Percentiles rank a stretch among this genome's conserved stretches.
Evolutionary conservation across 2,797 vertebrate genomes (phyloP).

Genomic region (Loriculus beryllinus): DNA sequence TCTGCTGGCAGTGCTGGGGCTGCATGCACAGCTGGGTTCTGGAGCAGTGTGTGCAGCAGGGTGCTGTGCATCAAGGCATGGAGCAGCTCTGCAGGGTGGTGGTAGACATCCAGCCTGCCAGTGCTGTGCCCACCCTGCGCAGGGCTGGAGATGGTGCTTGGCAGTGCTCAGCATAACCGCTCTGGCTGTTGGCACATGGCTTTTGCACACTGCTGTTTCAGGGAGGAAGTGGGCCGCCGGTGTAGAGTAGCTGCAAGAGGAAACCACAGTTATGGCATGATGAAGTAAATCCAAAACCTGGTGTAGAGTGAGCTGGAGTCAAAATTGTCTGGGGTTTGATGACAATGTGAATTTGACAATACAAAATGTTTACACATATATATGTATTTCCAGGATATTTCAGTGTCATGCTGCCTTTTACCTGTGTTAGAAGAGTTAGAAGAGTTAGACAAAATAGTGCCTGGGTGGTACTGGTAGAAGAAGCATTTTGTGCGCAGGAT

Average conservation of each 20-base stretch:
- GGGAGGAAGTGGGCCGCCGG: neutral
- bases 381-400: neutral
- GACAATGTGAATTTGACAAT: neutral
- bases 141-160: neutral
- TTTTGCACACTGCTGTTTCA: neutral
- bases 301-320: accelerated
- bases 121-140: neutral
- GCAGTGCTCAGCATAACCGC: accelerated
- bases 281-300: neutral
- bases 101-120: neutral
- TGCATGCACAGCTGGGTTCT: neutral
- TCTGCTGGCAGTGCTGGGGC: neutral
- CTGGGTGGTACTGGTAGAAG: neutral
- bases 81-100: neutral
- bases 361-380: too few relatives aligned
- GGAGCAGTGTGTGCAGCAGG: neutral
- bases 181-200: neutral
- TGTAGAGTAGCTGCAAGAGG: neutral
- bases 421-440: neutral
- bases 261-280: neutral
- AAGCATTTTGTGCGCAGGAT: neutral
- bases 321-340: neutral
- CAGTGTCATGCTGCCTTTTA: neutral
- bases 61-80: neutral
- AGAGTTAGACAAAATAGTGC: neutral